Percentiles rank a stretch among this genome's conserved stretches.
These are phyloP conservation scores for Drosophila pectinifera DNA, from an alignment of 1,140 invertebrate genomes.

Conservation along the genomic window DNA sequence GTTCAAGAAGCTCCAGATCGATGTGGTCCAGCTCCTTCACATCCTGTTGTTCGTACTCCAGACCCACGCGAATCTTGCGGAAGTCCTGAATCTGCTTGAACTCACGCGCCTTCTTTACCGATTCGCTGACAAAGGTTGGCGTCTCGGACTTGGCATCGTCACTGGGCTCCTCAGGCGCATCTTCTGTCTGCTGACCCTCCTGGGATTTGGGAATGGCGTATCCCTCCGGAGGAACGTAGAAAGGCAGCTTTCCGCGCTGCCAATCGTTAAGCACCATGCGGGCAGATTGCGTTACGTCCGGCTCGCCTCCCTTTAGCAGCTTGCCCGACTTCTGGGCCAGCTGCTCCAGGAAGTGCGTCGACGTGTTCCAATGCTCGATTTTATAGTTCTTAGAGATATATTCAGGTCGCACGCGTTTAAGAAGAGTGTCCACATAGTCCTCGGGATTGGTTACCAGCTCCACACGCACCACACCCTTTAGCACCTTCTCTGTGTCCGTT, in stretches of 20 bases:
- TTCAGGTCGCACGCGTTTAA: conserved; percentile 95
- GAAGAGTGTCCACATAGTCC: conserved; percentile 95
- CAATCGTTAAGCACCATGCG: conserved; percentile 99
- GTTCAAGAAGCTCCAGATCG: conserved; percentile 86
- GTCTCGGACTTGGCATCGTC: conserved; percentile 75
- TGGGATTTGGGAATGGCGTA: conserved; percentile 88
- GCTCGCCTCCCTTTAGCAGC: conserved; percentile 97
- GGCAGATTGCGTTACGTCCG: conserved; percentile 94
- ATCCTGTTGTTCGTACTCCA: conserved; percentile 90
- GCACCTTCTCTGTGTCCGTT: conserved; percentile 97
- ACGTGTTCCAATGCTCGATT: conserved; percentile 91
- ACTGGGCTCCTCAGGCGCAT: conserved; percentile 60
- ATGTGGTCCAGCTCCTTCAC: conserved; percentile 87
- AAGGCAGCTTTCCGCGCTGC: conserved; percentile 98
- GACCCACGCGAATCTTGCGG: conserved; percentile 91
- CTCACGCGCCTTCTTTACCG: conserved; percentile 78
- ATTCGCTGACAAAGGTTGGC: conserved; percentile 77
- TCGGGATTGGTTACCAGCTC: conserved; percentile 97
- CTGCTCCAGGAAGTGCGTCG: conserved; percentile 96
- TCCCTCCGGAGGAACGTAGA: conserved; percentile 94
- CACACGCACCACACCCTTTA: conserved; percentile 97
- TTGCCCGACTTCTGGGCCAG: conserved; percentile 94
- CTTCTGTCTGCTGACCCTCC: conserved; percentile 39
- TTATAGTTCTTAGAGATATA: conserved; percentile 97
- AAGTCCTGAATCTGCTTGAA: conserved; percentile 89